A percentile compares a stretch with the other conserved stretches of the same genome.
These are phyloP conservation scores for Cassiopea xamachana DNA, from an alignment of 30 jellyfish, hydroid and myxozoan species.

Conservation along the genomic window DNA sequence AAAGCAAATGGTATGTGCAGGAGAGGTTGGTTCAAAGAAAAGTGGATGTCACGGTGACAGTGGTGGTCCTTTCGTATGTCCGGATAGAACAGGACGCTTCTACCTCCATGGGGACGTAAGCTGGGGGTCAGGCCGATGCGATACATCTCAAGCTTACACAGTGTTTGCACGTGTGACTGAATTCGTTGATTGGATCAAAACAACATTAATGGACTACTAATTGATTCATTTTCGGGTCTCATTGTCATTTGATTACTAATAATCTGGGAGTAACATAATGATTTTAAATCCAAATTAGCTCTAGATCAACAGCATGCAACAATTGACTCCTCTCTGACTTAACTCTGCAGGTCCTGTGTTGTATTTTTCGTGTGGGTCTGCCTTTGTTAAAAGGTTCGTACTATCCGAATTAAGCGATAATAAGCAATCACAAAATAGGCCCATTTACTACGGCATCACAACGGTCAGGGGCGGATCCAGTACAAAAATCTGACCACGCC, in stretches of 20 bases:
- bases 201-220: constrained; percentile 15
- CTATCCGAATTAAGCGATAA: too few relatives aligned
- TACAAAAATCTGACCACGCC: too few relatives aligned
- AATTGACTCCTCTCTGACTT: too few relatives aligned
- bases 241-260: not conserved
- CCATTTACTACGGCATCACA: too few relatives aligned
- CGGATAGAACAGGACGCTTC: constrained; percentile 51
- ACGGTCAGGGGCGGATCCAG: too few relatives aligned
- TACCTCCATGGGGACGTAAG: constrained; percentile 84
- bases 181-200: constrained; percentile 66
- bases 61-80: constrained; percentile 89
- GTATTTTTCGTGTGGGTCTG: too few relatives aligned
- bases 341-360: too few relatives aligned
- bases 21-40: constrained; percentile 41
- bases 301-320: too few relatives aligned
- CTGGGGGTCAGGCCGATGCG: constrained; percentile 84
- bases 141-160: constrained; percentile 47
- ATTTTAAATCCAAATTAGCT: too few relatives aligned
- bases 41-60: constrained; percentile 90
- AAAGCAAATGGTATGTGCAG: constrained; percentile 74
- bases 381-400: too few relatives aligned
- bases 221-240: not conserved
- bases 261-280: not conserved
- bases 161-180: constrained; percentile 83
- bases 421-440: too few relatives aligned